Percentiles rank a stretch among this genome's conserved stretches.
These are phyloP conservation scores for Seriola quinqueradiata DNA, from an alignment of 2,113 vertebrate species.

Conservation along the genomic window DNA sequence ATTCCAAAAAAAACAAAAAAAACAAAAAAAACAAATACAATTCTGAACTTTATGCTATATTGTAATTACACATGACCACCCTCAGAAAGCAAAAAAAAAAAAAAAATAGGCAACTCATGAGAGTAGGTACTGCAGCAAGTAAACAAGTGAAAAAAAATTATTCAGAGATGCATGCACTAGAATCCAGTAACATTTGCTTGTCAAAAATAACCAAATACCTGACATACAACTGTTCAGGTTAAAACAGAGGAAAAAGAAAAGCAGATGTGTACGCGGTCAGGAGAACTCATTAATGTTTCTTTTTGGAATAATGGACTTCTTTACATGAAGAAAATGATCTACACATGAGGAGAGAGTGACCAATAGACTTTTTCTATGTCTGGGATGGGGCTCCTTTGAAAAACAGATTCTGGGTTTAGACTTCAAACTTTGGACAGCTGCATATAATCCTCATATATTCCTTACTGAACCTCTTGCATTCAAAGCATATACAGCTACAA, in stretches of 20 bases:
- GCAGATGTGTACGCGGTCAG: conserved; percentile 36
- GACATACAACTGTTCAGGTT: conserved; percentile 56
- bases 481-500: conserved; percentile 75
- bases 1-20: conserved; percentile 23
- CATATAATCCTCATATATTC: conserved; percentile 75
- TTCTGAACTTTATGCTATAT: conserved; percentile 18
- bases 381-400: conserved; percentile 20
- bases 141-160: conserved; percentile 45
- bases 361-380: conserved; percentile 47
- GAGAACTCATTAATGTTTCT: conserved; percentile 20
- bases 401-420: conserved; percentile 50
- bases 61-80: conserved; percentile 57
- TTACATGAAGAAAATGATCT: conserved; percentile 40
- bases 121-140: conserved; percentile 57
- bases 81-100: conserved; percentile 56
- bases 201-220: conserved; percentile 61
- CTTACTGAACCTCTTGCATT: conserved; percentile 72
- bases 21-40: not conserved
- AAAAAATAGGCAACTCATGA: conserved; percentile 20
- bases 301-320: conserved; percentile 49
- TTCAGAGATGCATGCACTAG: conserved; percentile 83
- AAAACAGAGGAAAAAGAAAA: conserved; percentile 57
- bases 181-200: conserved; percentile 82
- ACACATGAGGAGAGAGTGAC: conserved; percentile 24
- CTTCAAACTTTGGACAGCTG: conserved; percentile 50